These are phyloP conservation scores for Monochamus alternatus DNA, from an alignment of 2,888 invertebrate genomes.

Conservation along the genomic window DNA sequence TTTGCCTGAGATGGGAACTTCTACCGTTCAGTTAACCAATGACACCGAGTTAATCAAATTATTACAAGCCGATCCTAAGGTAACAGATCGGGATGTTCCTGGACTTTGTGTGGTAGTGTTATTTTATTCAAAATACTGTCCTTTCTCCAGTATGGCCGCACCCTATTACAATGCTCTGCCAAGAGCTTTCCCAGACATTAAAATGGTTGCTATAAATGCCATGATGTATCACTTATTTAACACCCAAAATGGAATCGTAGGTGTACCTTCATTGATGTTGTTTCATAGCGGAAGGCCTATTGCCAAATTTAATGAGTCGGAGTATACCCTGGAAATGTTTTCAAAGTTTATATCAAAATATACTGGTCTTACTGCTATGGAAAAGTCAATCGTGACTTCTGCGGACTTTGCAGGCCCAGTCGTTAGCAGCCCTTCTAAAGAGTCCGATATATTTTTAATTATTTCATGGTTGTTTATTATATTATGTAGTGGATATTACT, in stretches of 20 bases:
- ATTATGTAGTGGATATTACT: slow-evolving; percentile 82
- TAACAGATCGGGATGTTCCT: slow-evolving; percentile 77
- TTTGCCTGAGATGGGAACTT: slow-evolving; percentile 59
- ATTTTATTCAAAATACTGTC: slow-evolving; percentile 92
- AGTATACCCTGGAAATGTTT: slow-evolving; percentile 85
- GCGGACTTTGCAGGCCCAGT: slow-evolving; percentile 88
- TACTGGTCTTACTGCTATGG: slow-evolving; percentile 80
- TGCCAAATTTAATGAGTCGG: slow-evolving; percentile 88
- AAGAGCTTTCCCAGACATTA: slow-evolving; percentile 88
- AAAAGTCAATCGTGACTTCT: slow-evolving; percentile 80
- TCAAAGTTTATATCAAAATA: slow-evolving; percentile 84
- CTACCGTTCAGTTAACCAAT: slow-evolving; percentile 79
- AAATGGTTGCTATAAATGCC: slow-evolving; percentile 93
- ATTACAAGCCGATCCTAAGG: slow-evolving; percentile 75
- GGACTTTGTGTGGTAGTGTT: slow-evolving; percentile 85
- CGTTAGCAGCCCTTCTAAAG: slow-evolving; percentile 82
- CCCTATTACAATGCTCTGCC: slow-evolving; percentile 93
- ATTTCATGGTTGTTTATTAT: slow-evolving; percentile 91
- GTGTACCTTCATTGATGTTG: slow-evolving; percentile 90
- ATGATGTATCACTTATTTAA: slow-evolving; percentile 87
- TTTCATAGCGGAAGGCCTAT: slow-evolving; percentile 92
- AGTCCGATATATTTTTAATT: slow-evolving; percentile 86
- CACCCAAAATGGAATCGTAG: slow-evolving; percentile 92
- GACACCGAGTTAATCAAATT: slow-evolving; percentile 80
- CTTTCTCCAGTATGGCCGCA: slow-evolving; percentile 92